A percentile compares a stretch with the other conserved stretches of the same genome.
Conservation (phyloP, 2,888 invertebrate species). For the Orthosia gothica region DNA sequence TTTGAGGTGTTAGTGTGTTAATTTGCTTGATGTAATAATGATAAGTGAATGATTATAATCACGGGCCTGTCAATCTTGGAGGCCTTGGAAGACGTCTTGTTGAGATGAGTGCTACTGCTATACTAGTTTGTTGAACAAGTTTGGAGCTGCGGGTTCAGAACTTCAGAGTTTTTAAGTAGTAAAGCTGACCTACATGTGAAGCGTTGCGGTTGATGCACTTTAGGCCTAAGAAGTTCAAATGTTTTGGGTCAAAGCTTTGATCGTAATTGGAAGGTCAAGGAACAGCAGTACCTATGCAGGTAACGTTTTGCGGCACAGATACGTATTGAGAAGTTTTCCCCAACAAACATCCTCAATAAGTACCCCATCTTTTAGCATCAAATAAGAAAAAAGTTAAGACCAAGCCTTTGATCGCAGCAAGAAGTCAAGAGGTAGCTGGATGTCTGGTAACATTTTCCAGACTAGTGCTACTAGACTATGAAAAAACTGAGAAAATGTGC, state of each 20-base stretch:
- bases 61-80: constrained; percentile 15
- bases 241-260: constrained; percentile 8
- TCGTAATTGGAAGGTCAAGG: background rate
- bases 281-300: background rate
- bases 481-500: background rate
- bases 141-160: background rate
- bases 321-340: no score
- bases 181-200: background rate
- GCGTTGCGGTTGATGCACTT: background rate
- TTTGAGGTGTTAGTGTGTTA: constrained; percentile 47
- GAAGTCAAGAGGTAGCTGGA: no score
- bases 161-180: background rate
- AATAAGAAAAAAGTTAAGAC: background rate
- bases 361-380: no score
- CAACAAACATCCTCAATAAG: no score
- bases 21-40: constrained; percentile 47
- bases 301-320: background rate
- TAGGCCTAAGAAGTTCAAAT: background rate
- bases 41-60: constrained; percentile 34
- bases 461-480: background rate
- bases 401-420: background rate
- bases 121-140: background rate
- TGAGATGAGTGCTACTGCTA: background rate
- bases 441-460: no score
- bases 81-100: background rate